Percentiles rank a stretch among this genome's conserved stretches.
phyloP scores from a whole-genome alignment of 2,797 vertebrate species.

The Falco cherrug region DNA sequence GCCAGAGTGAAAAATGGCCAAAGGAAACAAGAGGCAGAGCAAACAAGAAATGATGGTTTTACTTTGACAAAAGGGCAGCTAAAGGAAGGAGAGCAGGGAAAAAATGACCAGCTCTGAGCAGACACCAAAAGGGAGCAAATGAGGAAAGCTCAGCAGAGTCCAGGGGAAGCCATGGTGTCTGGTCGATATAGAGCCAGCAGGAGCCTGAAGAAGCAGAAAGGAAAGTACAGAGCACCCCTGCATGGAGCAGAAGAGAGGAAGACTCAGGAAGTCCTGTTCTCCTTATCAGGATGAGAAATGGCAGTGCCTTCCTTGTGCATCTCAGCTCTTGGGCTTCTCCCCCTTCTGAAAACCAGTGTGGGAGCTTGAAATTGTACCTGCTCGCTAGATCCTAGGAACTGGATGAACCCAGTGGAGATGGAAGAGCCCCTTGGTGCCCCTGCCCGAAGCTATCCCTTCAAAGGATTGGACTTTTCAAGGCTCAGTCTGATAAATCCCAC shows the following conservation, averaged over 20 bases:
- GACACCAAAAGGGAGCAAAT: not conserved
- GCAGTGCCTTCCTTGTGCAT: not conserved
- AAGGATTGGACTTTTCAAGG: not conserved
- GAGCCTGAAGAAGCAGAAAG: not conserved
- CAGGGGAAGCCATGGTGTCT: not conserved
- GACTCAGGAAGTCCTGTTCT: not conserved
- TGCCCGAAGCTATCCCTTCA: not conserved
- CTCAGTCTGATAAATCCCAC: not conserved
- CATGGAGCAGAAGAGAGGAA: not conserved
- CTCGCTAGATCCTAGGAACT: not conserved
- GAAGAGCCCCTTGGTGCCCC: not conserved
- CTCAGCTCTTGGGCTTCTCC: not conserved
- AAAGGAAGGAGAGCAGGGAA: not conserved
- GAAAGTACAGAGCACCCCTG: not conserved
- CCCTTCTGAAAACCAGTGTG: not conserved
- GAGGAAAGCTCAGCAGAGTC: not conserved
- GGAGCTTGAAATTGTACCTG: not conserved
- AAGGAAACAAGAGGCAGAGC: not conserved
- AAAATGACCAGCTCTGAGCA: not conserved
- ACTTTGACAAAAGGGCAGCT: not conserved
- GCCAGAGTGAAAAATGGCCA: not conserved
- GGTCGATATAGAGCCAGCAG: not conserved
- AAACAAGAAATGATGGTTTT: not conserved
- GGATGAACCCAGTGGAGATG: not conserved
- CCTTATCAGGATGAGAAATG: not conserved